phyloP scores from a whole-genome alignment of 1,140 invertebrate genomes.

The Pogonomyrmex barbatus region DNA sequence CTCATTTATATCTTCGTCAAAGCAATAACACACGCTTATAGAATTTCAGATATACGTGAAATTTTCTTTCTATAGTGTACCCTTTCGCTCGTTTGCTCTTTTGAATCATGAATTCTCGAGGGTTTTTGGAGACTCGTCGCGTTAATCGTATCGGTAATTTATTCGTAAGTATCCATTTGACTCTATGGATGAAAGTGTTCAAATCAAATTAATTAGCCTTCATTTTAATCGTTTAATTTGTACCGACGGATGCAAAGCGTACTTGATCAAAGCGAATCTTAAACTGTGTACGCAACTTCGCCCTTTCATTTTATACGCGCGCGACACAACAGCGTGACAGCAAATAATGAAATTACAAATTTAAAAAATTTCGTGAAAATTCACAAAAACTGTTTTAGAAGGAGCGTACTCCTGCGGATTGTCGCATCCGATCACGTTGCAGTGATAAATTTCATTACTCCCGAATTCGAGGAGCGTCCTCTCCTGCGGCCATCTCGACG shows the following conservation, averaged over 20 bases:
- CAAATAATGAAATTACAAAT: conserved; percentile 11
- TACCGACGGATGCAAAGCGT: background rate
- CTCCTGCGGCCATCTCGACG: conserved; percentile 9
- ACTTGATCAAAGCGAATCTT: background rate
- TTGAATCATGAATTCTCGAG: conserved; percentile 3
- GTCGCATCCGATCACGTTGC: conserved; percentile 51
- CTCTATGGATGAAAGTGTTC: background rate
- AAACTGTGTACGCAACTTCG: background rate
- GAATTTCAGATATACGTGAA: background rate
- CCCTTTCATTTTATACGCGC: background rate
- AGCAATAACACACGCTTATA: background rate
- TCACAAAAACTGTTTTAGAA: conserved; percentile 1
- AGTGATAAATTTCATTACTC: conserved; percentile 49
- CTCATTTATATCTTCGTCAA: background rate
- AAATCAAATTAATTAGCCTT: conserved; percentile 3
- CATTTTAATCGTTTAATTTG: conserved; percentile 15
- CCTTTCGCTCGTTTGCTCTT: background rate
- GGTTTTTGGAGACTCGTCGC: background rate
- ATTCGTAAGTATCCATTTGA: conserved; percentile 7
- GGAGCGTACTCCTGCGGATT: background rate
- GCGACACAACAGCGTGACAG: background rate
- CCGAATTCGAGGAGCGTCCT: conserved; percentile 34
- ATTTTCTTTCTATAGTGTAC: background rate
- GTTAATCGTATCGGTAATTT: conserved; percentile 35
- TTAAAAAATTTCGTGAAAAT: conserved; percentile 14